Base-by-base conservation (phyloP, 2,113 vertebrate species). In the Notarius lentiginosus region DNA sequence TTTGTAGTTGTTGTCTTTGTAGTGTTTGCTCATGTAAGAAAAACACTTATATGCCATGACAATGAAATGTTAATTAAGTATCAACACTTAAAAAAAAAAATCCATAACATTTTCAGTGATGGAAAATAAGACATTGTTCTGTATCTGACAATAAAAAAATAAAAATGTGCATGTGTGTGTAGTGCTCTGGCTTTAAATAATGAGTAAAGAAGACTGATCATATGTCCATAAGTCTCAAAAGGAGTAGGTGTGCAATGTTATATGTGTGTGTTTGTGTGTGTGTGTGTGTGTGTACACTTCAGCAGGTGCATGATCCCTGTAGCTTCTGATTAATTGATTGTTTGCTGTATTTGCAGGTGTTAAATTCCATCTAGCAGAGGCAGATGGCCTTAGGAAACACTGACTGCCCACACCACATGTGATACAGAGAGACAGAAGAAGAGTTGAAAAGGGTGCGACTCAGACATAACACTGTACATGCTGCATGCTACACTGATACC, bases 311-410 rank as follows among this genome's bases (percentile, higher is more conserved):
- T 22, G 89, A 53, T 86, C 82, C 89, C 82, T 58, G 27, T 72
- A 90, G 86, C 60, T 79, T 83, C 73, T 89, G 87, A 90, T 91
- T 90, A 88, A 90, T 90, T 90, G 89, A 82, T 89, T 89, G 88
- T 90, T 91, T 86, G 84, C 88, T 86, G 87, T 86, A 88, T 82
- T 86, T 86, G 84, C 87, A 89, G 84, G 87, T 89, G 89, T 91
- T 88, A 87, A 87, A 86, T 88, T 89, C 63, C 60, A 79, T 84
- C 86, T 82, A 84, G 87, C 53, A 82, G 80, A 75, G 60, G 72
- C 89, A 89, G 84, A 88, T 90, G 89, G 84, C 61, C 65, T 73
- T 65, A 58, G 56, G 53, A 84, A 84, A 84, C 68, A 65, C 51
- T 51, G 20, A 68, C 81, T 82, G 82, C 75, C 65, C 56, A 76